These are phyloP conservation scores for Equus przewalskii DNA, from an alignment of 2,113 vertebrate genomes.

Conservation along the genomic window DNA sequence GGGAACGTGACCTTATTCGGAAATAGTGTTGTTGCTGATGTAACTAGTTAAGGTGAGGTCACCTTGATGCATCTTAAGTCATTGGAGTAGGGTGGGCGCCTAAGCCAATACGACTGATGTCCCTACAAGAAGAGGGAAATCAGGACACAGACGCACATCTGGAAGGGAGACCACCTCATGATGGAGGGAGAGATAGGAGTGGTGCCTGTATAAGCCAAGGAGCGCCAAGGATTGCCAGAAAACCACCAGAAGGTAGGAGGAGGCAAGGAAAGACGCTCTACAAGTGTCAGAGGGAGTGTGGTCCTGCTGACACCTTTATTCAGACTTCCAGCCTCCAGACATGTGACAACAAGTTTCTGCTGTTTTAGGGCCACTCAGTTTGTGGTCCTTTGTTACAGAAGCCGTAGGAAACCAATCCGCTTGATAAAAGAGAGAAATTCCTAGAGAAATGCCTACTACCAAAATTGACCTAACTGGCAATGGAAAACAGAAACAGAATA, in stretches of 20 bases:
- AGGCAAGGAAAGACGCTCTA: no score
- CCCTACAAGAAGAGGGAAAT: rapidly evolving
- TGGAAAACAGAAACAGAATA: not conserved
- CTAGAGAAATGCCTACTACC: not conserved
- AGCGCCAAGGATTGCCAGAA: no score
- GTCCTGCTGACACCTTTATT: no score
- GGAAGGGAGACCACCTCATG: not conserved
- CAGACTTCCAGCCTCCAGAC: no score
- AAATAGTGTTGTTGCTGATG: rapidly evolving
- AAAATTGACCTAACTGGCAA: not conserved
- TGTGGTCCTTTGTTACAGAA: no score
- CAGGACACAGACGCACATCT: rapidly evolving
- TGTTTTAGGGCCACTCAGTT: no score
- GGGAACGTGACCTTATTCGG: no score
- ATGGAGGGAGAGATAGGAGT: not conserved
- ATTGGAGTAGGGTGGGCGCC: not conserved
- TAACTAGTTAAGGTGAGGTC: not conserved
- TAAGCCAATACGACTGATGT: not conserved
- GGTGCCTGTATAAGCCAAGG: not conserved
- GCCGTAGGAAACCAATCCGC: not conserved
- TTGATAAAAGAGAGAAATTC: not conserved
- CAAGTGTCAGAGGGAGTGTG: no score
- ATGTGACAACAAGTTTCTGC: no score
- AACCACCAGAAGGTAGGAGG: no score
- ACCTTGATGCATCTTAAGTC: not conserved